Percentiles rank a stretch among this genome's conserved stretches.
phyloP scores from a whole-genome alignment of 2,113 vertebrate genomes.

The Sapajus apella region DNA sequence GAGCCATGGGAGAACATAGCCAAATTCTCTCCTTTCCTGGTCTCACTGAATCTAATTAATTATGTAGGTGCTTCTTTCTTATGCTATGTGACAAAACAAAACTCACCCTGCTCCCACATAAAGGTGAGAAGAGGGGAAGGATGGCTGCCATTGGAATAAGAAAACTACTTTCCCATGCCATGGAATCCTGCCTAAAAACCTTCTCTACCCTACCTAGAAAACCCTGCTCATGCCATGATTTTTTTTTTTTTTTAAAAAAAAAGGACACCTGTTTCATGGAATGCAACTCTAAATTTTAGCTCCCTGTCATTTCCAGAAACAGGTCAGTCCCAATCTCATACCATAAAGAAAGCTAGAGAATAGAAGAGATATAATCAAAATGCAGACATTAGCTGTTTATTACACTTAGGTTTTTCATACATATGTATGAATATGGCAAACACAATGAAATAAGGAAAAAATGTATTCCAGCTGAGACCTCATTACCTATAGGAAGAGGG shows the following conservation, averaged over 20 bases:
- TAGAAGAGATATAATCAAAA: constrained; percentile 44
- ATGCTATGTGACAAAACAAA: constrained; percentile 68
- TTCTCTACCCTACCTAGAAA: background rate
- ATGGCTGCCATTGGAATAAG: constrained; percentile 25
- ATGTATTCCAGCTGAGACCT: background rate
- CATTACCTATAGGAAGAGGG: background rate
- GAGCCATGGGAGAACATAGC: constrained; percentile 76
- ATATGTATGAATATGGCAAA: background rate
- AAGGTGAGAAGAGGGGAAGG: background rate
- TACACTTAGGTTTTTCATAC: background rate
- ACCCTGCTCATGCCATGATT: background rate
- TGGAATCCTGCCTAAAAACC: background rate
- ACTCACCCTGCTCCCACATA: constrained; percentile 58
- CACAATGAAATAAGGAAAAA: background rate
- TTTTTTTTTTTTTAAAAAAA: too few relatives aligned
- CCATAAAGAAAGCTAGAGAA: constrained; percentile 46
- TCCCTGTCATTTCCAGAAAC: background rate
- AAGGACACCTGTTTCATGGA: background rate
- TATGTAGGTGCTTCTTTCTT: constrained; percentile 73
- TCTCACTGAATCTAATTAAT: constrained; percentile 78
- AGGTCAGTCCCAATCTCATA: constrained; percentile 56
- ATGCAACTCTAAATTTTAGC: constrained; percentile 46
- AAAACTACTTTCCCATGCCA: background rate
- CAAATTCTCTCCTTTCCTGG: constrained; percentile 74
- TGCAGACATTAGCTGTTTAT: constrained; percentile 26